These are phyloP conservation scores for Leptarthrus brevirostris DNA, from an alignment of 2,888 invertebrate species.

Conservation along the genomic window DNA sequence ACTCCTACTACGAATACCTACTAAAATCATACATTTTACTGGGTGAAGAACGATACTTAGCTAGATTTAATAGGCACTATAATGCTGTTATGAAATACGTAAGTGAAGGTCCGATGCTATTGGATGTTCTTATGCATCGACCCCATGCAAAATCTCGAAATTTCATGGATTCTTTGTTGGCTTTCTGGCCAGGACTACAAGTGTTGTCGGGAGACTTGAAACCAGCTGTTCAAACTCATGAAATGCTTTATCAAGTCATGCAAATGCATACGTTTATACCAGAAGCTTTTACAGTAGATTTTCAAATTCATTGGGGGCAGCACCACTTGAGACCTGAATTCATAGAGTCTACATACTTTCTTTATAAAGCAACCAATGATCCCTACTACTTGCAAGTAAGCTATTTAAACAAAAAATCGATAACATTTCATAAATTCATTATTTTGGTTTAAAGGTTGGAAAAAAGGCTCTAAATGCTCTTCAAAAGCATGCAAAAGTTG, in stretches of 20 bases:
- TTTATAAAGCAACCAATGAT: constrained; percentile 95
- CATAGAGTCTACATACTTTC: constrained; percentile 96
- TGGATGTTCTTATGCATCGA: constrained; percentile 96
- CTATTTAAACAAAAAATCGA: not conserved
- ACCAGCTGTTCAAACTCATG: constrained; percentile 98
- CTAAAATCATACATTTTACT: constrained; percentile 96
- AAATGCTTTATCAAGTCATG: constrained; percentile 98
- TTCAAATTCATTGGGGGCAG: constrained; percentile 98
- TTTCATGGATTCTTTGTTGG: constrained; percentile 96
- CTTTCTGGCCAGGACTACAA: constrained; percentile 99
- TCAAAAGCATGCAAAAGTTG: constrained; percentile 90
- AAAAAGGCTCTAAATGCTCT: constrained; percentile 88
- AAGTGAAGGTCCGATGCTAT: constrained; percentile 88
- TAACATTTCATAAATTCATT: not conserved
- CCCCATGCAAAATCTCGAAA: constrained; percentile 94
- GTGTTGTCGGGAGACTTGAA: constrained; percentile 90
- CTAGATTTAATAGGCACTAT: constrained; percentile 95
- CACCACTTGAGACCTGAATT: constrained; percentile 97
- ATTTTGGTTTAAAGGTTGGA: constrained; percentile 71
- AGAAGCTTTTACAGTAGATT: constrained; percentile 98
- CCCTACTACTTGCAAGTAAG: constrained; percentile 88
- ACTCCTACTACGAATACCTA: constrained; percentile 98
- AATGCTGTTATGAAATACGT: constrained; percentile 97
- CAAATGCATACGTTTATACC: constrained; percentile 97
- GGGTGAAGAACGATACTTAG: constrained; percentile 92